Percentiles rank a stretch among this genome's conserved stretches.
These are phyloP conservation scores for Acropora tenuis DNA, from an alignment of 64 coral and sea anemone species.

Conservation along the genomic window DNA sequence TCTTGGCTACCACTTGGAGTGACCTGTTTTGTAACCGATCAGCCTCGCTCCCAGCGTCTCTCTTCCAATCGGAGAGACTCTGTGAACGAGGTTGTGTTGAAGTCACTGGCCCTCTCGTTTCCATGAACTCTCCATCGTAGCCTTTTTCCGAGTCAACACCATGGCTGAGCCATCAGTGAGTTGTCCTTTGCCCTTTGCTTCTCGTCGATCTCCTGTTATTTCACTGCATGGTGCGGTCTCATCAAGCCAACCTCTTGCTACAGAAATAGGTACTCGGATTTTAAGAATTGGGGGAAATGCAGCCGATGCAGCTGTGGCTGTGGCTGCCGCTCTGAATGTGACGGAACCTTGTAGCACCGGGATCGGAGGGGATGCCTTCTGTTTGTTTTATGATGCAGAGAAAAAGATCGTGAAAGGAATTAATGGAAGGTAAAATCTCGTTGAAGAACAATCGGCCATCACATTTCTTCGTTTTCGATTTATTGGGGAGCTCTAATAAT, in stretches of 20 bases:
- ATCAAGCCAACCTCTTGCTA: constrained; percentile 84
- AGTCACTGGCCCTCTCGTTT: no score
- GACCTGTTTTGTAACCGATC: no score
- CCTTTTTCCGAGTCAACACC: neutral
- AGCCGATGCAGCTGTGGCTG: constrained; percentile 92
- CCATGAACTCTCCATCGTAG: no score
- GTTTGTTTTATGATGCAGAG: constrained; percentile 89
- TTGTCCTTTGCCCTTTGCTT: constrained; percentile 53
- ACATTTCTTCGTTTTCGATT: no score
- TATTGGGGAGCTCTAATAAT: no score
- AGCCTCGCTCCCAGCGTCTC: no score
- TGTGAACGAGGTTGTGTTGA: no score
- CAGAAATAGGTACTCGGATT: constrained; percentile 82
- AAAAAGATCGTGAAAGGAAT: constrained; percentile 79
- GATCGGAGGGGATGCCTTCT: constrained; percentile 94
- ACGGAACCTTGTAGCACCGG: constrained; percentile 93
- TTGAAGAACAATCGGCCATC: neutral
- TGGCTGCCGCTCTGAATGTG: constrained; percentile 89
- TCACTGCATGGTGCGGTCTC: constrained; percentile 84
- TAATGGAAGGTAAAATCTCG: constrained; percentile 84
- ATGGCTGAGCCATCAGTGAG: neutral
- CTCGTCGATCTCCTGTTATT: constrained; percentile 93
- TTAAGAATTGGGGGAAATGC: constrained; percentile 92
- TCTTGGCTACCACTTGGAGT: no score
- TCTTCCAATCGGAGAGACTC: no score